Conservation (phyloP, 92 coral and sea anemone genomes). For the Zoanthus sansibaricus region DNA sequence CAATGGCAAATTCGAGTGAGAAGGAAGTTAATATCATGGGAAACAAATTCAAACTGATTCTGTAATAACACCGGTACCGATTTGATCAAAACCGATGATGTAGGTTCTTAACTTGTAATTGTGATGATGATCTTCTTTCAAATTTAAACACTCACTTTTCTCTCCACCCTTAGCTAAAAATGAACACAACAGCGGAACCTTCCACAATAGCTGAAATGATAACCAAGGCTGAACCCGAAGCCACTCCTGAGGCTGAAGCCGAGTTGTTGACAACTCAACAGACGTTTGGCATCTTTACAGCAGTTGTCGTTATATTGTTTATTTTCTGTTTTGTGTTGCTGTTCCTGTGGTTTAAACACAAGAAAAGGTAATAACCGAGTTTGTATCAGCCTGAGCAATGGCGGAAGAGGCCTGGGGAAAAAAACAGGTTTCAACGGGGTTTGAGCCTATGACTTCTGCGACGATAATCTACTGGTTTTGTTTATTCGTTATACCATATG, state of each 20-base stretch:
- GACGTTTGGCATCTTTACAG: conserved; percentile 37
- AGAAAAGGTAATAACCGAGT: conserved; percentile 16
- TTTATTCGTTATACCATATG: too few species aligned
- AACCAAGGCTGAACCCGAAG: conserved; percentile 16
- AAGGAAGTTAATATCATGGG: too few species aligned
- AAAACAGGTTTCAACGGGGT: too few species aligned
- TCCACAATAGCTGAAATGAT: not conserved
- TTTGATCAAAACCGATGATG: too few species aligned
- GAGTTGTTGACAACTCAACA: conserved; percentile 32
- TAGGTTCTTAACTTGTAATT: too few species aligned
- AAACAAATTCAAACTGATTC: too few species aligned
- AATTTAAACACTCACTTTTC: not conserved
- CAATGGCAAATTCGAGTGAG: too few species aligned
- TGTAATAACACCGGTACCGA: too few species aligned
- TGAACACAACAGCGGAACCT: conserved; percentile 9
- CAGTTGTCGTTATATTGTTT: conserved; percentile 15
- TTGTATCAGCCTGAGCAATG: too few species aligned
- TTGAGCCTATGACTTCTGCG: too few species aligned
- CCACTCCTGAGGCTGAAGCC: conserved; percentile 6
- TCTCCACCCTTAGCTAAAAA: not conserved
- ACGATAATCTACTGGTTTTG: too few species aligned
- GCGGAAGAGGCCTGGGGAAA: too few species aligned
- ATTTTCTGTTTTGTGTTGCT: conserved; percentile 36
- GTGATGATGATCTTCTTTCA: not conserved
- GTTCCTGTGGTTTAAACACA: conserved; percentile 26